Evolutionary conservation across 2,113 vertebrate species (phyloP), one percentile per base, ranked within the genome.

Genomic region (Malaclemys terrapin): DNA sequence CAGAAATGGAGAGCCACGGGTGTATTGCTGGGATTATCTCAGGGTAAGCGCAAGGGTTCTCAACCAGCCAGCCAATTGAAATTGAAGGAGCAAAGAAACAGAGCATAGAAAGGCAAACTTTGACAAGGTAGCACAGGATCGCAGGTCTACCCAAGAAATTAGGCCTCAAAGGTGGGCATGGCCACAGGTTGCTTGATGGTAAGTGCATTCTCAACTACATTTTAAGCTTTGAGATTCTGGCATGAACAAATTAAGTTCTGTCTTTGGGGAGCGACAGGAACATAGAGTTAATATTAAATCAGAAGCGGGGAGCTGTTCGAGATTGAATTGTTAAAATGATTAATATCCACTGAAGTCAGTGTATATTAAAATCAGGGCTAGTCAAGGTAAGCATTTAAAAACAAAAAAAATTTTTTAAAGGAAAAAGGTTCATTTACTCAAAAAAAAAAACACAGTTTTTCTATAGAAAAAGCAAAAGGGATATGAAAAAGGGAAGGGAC

Each of bases 1-100:
- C 24, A 84, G 72, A 45, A 88, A 89, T 92, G 94, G 49, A 82
- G 62, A 78, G 83, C 22, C 45, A 47, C 50, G 1, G 76, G 87
- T 92, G 90, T 95, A 85, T 93, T 62, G 47, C 85, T 94, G 81
- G 91, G 94, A 93, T 8, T 91, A 92, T 92, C 93, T 93, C 82
- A 82, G 94, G 86, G 88, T 82, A 91, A 91, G 54, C 78, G 6
- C 42, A 78, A 29, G 7, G 11, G 42, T 78, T 78, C 42, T 27
- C 42, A 47, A 47, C 75, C 42, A 78, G 25, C 25, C 42, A 47
- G 25, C 65, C 59, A 19, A 2, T 53, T 57, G 25, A 25, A 47
- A 27, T 13, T 78, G 22, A 78, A 78, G 42, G 24, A 47, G 45
- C 22, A 47, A 47, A 47, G 12, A 78, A 78, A 45, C 38, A 78